These are phyloP conservation scores for Lampris megalopsis DNA, from an alignment of 2,113 vertebrate species.

Conservation along the genomic window DNA sequence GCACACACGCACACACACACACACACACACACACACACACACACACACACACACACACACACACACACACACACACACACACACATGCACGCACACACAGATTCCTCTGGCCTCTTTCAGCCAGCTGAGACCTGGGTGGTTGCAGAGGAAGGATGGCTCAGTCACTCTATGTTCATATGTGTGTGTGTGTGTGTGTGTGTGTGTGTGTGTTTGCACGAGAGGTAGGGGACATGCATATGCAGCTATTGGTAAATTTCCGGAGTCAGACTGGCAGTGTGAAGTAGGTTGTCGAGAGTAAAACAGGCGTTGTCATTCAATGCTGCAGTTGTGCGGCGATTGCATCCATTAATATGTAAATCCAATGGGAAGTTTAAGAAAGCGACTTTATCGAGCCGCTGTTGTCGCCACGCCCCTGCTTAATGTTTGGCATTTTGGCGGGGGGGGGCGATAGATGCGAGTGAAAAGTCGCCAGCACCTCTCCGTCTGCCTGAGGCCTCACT, in stretches of 20 bases:
- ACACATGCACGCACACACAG: constrained; percentile 25
- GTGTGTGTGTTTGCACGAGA: constrained; percentile 4
- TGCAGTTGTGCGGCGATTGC: not conserved
- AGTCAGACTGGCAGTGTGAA: too few species aligned
- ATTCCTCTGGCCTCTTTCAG: constrained; percentile 52
- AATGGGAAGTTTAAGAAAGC: not conserved
- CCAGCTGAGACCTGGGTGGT: constrained; percentile 68
- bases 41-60: not conserved
- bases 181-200: too few species aligned
- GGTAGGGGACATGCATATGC: constrained; percentile 21
- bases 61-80: constrained; percentile 45
- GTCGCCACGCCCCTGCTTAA: not conserved
- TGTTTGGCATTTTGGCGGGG: constrained; percentile 7
- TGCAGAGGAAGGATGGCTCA: constrained; percentile 46
- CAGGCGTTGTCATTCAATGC: not conserved
- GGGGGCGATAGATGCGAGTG: not conserved
- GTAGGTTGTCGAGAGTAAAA: constrained; percentile 21
- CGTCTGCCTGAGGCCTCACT: constrained; percentile 38
- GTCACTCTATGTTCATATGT: constrained; percentile 10
- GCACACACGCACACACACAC: constrained; percentile 14
- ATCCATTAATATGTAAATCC: constrained; percentile 1
- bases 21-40: constrained; percentile 2
- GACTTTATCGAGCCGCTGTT: not conserved
- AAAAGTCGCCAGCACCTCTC: constrained; percentile 10
- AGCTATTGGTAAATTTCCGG: not conserved